Evolutionary conservation across 2,113 vertebrate genomes (phyloP).

Genomic region (Phaetusa simplex): DNA sequence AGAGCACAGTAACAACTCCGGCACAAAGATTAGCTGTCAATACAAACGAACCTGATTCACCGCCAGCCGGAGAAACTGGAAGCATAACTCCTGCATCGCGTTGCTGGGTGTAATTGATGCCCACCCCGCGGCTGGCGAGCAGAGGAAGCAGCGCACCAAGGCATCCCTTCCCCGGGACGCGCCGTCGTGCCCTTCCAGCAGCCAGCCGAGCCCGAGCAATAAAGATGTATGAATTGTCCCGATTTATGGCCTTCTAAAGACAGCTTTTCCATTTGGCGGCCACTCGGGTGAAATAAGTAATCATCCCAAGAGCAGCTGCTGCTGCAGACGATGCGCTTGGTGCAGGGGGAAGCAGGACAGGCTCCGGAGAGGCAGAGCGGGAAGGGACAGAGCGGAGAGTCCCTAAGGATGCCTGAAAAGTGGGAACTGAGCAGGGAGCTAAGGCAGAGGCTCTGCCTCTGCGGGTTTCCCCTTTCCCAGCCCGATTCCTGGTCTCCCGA

Average conservation of each 20-base stretch:
- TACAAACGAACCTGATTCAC: slow-evolving; percentile 25
- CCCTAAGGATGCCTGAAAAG: not conserved
- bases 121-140: not conserved
- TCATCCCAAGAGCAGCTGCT: not conserved
- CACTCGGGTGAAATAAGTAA: not conserved
- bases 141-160: not conserved
- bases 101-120: not conserved
- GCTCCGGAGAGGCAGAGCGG: not conserved
- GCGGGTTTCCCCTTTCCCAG: not conserved
- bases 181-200: not conserved
- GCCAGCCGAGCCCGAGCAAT: not conserved
- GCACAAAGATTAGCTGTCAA: not conserved
- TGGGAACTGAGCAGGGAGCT: not conserved
- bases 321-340: not conserved
- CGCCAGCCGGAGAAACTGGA: not conserved
- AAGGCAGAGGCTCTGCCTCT: not conserved
- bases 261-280: not conserved
- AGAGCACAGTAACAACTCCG: not conserved
- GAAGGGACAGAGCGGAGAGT: not conserved
- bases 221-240: not conserved
- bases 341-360: not conserved
- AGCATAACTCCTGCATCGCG: not conserved
- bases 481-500: fast-evolving
- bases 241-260: not conserved
- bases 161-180: not conserved